A percentile compares a stretch with the other conserved stretches of the same genome.
These are phyloP conservation scores for Geopemphigus sp. DNA, from an alignment of 1,140 invertebrate genomes.

Conservation along the genomic window DNA sequence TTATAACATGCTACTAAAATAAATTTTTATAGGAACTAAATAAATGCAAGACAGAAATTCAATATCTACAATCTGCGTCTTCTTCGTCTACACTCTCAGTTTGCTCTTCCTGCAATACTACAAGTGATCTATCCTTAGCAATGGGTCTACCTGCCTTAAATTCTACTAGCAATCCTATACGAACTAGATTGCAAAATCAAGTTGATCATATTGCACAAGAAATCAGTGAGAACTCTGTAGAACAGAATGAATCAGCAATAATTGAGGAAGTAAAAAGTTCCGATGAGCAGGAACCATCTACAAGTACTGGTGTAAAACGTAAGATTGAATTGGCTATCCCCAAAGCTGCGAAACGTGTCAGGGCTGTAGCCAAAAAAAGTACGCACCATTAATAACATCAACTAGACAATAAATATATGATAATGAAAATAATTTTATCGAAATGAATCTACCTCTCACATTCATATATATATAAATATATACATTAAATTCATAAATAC, in stretches of 20 bases:
- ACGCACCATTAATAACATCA: conserved; percentile 27
- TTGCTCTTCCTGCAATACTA: conserved; percentile 33
- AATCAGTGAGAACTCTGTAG: background rate
- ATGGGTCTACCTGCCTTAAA: conserved; percentile 29
- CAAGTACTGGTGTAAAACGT: conserved; percentile 40
- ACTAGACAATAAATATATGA: conserved; percentile 33
- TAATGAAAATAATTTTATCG: conserved; percentile 30
- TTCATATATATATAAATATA: background rate
- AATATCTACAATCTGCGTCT: conserved; percentile 84
- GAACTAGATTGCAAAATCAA: conserved; percentile 5
- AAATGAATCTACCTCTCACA: conserved; percentile 41
- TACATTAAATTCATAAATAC: conserved; percentile 17
- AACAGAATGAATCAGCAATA: background rate
- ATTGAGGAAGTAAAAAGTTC: conserved; percentile 19
- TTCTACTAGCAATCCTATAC: conserved; percentile 17
- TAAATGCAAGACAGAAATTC: conserved; percentile 84
- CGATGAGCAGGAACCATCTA: conserved; percentile 42
- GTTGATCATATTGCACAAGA: conserved; percentile 14
- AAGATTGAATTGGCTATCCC: conserved; percentile 40
- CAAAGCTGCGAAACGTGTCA: conserved; percentile 37
- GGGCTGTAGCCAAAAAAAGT: conserved; percentile 42
- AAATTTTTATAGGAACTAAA: conserved; percentile 69
- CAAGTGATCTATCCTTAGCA: conserved; percentile 27
- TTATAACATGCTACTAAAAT: too few relatives aligned
- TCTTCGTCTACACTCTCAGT: conserved; percentile 59